Conservation (phyloP, 2,797 vertebrate species). For the Tiaroga cobitis region DNA sequence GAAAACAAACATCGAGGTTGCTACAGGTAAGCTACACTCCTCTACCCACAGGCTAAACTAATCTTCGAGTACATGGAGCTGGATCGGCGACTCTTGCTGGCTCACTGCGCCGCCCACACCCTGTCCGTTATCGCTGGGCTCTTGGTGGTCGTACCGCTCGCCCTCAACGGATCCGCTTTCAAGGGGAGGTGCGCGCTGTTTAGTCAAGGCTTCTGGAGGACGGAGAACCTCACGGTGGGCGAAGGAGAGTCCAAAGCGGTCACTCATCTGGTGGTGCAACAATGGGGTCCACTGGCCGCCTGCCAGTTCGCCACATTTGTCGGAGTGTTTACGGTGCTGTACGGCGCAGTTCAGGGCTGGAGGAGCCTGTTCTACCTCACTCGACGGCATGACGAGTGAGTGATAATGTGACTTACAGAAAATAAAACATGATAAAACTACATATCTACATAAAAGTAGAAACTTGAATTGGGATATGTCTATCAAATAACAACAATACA, state of each 20-base stretch:
- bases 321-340: conserved; percentile 82
- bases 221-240: conserved; percentile 63
- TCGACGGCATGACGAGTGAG: conserved; percentile 83
- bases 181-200: conserved; percentile 84
- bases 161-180: conserved; percentile 81
- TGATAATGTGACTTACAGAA: conserved; percentile 4
- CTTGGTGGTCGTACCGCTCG: conserved; percentile 80
- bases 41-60: neutral
- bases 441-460: neutral
- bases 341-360: conserved; percentile 83
- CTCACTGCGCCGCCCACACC: conserved; percentile 78
- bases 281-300: conserved; percentile 80
- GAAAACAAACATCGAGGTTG: neutral
- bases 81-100: conserved; percentile 77
- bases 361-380: conserved; percentile 82
- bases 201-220: conserved; percentile 78
- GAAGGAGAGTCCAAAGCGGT: conserved; percentile 57
- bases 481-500: neutral
- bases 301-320: conserved; percentile 83
- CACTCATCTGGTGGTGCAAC: conserved; percentile 74
- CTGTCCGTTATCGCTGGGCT: conserved; percentile 75
- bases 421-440: neutral
- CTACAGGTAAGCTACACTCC: neutral
- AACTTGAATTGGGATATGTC: neutral
- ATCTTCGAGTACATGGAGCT: conserved; percentile 72